Evolutionary conservation across 2,113 vertebrate species (phyloP), one percentile per base, ranked within the genome.

Genomic region (Xerus inauris): DNA sequence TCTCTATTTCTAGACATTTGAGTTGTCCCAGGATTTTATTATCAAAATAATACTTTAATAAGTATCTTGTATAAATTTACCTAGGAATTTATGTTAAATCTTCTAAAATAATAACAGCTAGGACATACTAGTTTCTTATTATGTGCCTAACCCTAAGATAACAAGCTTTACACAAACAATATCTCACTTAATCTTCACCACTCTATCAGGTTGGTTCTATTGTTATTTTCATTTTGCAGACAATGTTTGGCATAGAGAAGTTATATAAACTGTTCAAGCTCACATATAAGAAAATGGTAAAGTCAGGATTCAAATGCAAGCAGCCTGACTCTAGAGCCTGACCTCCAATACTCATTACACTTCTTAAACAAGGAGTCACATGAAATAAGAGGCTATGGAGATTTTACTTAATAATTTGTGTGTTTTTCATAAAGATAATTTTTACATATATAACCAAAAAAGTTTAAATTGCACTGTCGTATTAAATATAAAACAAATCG

Each of bases 401-500:
- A 72, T 72, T 62, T 89, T 65, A 64, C 69, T 85, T 32, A 94
- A 47, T 59, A 47, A 84, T 62, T 45, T 51, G 28, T 71, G 30
- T 38, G 17, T 83, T 69, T 45, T 35, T 67, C 32, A 72, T 40
- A 16, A 67, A 91, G 72, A 16, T 54, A 88, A 92, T 42, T 71
- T 59, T 17, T 75, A 6, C 22, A 49, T 24, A 40, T 62, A 38
- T 14, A 38, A 73, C 62, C 84, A 73, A 13, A 69, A 90, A 54
- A 38, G 26, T 57, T 19, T n/a, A 65, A 65, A 81, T 35, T 65
- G 16, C 42, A 35, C 26, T 40, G 24, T 13, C 6, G 9, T 20
- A 88, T 22, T 92, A 49, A 92, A 84, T 65, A 59, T n/a, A 94
- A 94, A 94, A 91, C 38, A 72, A 64, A 38, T 71, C 87, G 26